These are phyloP conservation scores for Plectropomus leopardus DNA, from an alignment of 2,113 vertebrate species.

Conservation along the genomic window DNA sequence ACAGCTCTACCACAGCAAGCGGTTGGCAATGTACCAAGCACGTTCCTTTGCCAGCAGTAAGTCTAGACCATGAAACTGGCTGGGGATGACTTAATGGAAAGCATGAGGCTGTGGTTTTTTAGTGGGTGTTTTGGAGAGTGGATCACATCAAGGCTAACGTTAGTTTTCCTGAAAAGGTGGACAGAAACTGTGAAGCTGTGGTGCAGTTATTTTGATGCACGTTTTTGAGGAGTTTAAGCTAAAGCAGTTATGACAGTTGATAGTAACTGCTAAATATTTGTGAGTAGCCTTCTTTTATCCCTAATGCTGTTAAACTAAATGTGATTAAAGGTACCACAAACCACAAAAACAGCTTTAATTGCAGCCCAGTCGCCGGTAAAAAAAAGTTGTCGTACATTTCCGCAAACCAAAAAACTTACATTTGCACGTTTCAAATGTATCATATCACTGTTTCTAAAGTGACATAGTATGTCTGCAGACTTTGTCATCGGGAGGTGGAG, in stretches of 20 bases:
- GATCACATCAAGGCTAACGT: constrained; percentile 28
- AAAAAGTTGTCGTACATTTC: too few relatives aligned
- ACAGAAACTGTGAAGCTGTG: constrained; percentile 14
- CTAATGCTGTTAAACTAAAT: neutral
- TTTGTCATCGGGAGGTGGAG: too few relatives aligned
- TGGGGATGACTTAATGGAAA: constrained; percentile 73
- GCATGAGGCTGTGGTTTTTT: constrained; percentile 56
- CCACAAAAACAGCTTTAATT: neutral
- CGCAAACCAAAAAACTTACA: too few relatives aligned
- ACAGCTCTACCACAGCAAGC: constrained; percentile 67
- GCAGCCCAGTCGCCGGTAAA: too few relatives aligned
- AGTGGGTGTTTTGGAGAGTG: constrained; percentile 21
- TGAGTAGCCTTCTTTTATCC: neutral
- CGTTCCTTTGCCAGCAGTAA: constrained; percentile 66
- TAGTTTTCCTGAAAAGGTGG: constrained; percentile 31
- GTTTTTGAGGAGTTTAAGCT: neutral
- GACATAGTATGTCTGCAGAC: too few relatives aligned
- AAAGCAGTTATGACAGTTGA: too few relatives aligned
- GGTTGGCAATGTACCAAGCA: constrained; percentile 58
- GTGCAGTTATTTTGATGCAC: neutral
- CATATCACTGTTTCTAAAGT: too few relatives aligned
- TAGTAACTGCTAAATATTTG: neutral
- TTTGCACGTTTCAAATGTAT: too few relatives aligned
- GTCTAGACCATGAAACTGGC: constrained; percentile 63
- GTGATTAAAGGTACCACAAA: neutral